Base-by-base conservation (phyloP, 2,888 invertebrate species). In the Morpho deidamia region DNA sequence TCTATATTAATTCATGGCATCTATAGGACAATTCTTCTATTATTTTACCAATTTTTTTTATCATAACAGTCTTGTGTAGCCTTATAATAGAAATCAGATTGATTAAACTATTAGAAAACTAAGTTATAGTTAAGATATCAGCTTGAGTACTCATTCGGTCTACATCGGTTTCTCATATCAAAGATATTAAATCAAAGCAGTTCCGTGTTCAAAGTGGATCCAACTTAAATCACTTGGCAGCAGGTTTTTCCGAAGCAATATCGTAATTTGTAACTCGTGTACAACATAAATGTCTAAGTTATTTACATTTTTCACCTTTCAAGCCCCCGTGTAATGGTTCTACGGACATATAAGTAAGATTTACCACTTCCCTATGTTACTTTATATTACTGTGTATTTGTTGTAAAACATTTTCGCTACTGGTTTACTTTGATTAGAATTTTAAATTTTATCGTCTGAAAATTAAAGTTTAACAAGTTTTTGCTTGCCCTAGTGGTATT, bases 301-400 rank as follows among this genome's bases (percentile, higher is more conserved):
- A 45, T 55, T 48, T 55, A 45, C 41, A 34, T 55, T 51, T 55
- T 39, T 23, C 14, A 45, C 41, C 32, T 14, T 48, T 37, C 35
- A 11, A 41, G 33, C 23, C 11, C 34, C 33, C 37, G 37, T 38
- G 7, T 57, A 55, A 58, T 51, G 32, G 45, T 38, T 52, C 42
- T 46, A 46, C 39, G 38, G 55, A 58, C 58, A 45, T 58, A 52
- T 58, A 55, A 11, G 58, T 55, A 58, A 35, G 41, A 50, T 55
- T 55, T 55, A 58, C 8, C 8, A 52, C 37, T 55, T 49, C 45
- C 43, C 37, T 32, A 23, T 7, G 32, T 32, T 14, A 46, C 40
- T 40, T 39, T 44, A 35, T 44, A 53, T 12, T 53, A 54, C 42
- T 12, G 34, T 43, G 43, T 37, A 42, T 33, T 48, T 14, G 49